Conservation (phyloP, 2,888 invertebrate genomes). For the Lottia gigantea region DNA sequence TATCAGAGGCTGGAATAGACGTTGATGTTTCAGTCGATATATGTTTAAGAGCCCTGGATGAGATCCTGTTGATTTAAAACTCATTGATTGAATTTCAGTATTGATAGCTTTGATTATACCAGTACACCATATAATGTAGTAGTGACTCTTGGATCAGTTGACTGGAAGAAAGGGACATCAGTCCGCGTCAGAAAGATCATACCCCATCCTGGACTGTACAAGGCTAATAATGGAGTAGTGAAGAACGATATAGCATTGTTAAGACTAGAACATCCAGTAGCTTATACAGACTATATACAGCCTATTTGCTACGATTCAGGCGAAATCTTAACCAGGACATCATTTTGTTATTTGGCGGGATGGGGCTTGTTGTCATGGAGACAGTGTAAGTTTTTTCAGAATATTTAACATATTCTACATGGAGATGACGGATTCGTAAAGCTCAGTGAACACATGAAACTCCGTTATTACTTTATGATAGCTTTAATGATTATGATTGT, state of each 20-base stretch:
- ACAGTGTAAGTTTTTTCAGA: conserved; percentile 38
- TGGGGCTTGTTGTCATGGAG: conserved; percentile 50
- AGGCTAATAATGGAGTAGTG: conserved; percentile 31
- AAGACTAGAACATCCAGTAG: conserved; percentile 38
- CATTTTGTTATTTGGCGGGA: conserved; percentile 47
- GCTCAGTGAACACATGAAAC: no score
- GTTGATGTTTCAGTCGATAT: no score
- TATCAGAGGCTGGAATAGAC: no score
- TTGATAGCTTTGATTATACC: conserved; percentile 16
- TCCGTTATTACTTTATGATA: neutral
- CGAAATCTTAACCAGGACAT: conserved; percentile 29
- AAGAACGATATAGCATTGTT: conserved; percentile 53
- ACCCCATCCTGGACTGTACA: conserved; percentile 37
- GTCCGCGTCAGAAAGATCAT: conserved; percentile 20
- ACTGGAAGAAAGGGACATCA: conserved; percentile 9
- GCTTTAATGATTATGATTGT: neutral
- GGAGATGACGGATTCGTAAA: no score
- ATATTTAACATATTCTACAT: neutral
- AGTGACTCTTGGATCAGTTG: conserved; percentile 13
- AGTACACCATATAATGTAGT: conserved; percentile 13
- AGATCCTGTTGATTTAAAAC: no score
- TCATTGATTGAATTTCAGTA: neutral
- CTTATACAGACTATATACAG: conserved; percentile 43
- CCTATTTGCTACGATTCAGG: conserved; percentile 48
- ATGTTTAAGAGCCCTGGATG: no score